Evolutionary conservation across 2,888 invertebrate genomes (phyloP).

Genomic region (Dastarcus helophoroides): DNA sequence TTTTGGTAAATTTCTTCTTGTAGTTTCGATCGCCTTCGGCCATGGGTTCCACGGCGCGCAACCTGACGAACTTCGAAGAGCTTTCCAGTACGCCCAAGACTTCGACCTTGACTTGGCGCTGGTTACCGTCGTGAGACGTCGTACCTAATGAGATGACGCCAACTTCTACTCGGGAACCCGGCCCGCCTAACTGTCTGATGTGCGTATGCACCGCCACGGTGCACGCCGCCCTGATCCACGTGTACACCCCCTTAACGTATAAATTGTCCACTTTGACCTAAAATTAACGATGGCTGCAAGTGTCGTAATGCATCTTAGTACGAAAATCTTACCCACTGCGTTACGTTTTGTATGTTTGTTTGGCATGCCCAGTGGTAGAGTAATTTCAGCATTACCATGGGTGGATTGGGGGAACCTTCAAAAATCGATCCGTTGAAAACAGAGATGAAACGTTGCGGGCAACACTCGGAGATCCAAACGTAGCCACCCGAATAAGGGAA

Average conservation of each 20-base stretch:
- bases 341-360: slow-evolving; percentile 77
- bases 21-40: slow-evolving; percentile 68
- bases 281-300: slow-evolving; percentile 1
- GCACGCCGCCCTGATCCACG: slow-evolving; percentile 64
- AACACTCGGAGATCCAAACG: slow-evolving; percentile 84
- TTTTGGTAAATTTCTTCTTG: slow-evolving; percentile 68
- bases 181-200: slow-evolving; percentile 60
- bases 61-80: slow-evolving; percentile 56
- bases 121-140: slow-evolving; percentile 59
- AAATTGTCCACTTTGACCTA: slow-evolving; percentile 55
- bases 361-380: slow-evolving; percentile 89
- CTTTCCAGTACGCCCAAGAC: slow-evolving; percentile 75
- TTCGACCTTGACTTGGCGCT: slow-evolving; percentile 69
- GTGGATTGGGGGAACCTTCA: slow-evolving; percentile 75
- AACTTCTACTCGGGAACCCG: slow-evolving; percentile 57
- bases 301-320: not conserved
- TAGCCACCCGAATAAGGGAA: slow-evolving; percentile 84
- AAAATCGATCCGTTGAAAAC: slow-evolving; percentile 81
- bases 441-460: slow-evolving; percentile 73
- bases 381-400: slow-evolving; percentile 69
- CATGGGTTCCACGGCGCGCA: slow-evolving; percentile 74
- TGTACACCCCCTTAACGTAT: slow-evolving; percentile 56
- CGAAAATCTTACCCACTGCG: slow-evolving; percentile 62
- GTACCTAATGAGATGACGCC: slow-evolving; percentile 83
- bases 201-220: slow-evolving; percentile 72